These are phyloP conservation scores for Ammodytes marinus DNA, from an alignment of 2,113 vertebrate genomes.

Conservation along the genomic window DNA sequence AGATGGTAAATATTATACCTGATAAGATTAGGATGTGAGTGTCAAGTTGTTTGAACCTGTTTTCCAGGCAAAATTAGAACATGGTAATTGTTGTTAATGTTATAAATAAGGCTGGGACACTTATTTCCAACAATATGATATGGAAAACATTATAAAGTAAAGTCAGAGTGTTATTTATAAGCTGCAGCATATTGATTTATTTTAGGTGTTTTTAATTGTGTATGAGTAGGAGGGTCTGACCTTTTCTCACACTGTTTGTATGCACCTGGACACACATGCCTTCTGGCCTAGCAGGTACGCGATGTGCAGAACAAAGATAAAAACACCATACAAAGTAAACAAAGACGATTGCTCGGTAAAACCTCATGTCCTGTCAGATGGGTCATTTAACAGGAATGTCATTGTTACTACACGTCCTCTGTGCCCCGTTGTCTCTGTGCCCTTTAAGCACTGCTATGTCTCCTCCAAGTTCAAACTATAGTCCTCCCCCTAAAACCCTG, in stretches of 20 bases:
- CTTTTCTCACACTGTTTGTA: background rate
- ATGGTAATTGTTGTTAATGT: too few species aligned
- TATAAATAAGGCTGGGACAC: background rate
- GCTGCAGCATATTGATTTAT: constrained; percentile 5
- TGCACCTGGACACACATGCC: constrained; percentile 31
- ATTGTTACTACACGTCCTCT: constrained; percentile 31
- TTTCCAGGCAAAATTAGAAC: background rate
- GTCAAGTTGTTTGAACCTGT: too few species aligned
- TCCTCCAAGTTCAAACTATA: constrained; percentile 46
- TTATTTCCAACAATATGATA: background rate
- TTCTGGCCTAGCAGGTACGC: background rate
- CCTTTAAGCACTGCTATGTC: constrained; percentile 19
- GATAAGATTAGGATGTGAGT: background rate
- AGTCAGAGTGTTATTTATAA: background rate
- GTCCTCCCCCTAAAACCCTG: background rate
- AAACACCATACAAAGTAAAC: constrained; percentile 29
- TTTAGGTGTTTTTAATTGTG: constrained; percentile 3
- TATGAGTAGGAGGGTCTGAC: background rate
- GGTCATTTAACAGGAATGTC: constrained; percentile 57
- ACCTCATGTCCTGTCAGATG: constrained; percentile 15
- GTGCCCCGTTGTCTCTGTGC: background rate
- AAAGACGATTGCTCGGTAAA: constrained; percentile 26
- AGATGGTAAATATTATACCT: too few species aligned
- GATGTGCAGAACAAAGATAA: constrained; percentile 30
- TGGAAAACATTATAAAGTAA: too few species aligned